Conservation (phyloP, 2,888 invertebrate genomes). For the Notocelia uddmanniana region DNA sequence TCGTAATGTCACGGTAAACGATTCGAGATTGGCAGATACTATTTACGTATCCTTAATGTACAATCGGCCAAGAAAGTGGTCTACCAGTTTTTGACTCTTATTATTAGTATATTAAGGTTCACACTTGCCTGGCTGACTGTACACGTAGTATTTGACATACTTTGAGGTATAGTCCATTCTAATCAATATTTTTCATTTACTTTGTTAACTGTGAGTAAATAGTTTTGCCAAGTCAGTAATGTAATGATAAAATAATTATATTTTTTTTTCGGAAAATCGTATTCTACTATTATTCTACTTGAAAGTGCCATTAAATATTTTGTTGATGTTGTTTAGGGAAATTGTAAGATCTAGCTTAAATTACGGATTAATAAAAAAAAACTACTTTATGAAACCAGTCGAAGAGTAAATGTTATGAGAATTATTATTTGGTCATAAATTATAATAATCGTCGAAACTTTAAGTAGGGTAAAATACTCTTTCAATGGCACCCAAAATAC, state of each 20-base stretch:
- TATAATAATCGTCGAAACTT: constrained; percentile 1
- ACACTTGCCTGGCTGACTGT: too few relatives aligned
- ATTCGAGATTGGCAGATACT: not conserved
- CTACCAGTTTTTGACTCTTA: too few relatives aligned
- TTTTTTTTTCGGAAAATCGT: constrained; percentile 3
- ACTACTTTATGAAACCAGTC: constrained; percentile 17
- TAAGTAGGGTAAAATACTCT: constrained; percentile 8
- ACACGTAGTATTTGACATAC: not conserved
- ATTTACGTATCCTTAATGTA: not conserved
- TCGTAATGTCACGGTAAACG: constrained; percentile 1
- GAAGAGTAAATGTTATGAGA: not conserved
- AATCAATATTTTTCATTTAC: not conserved
- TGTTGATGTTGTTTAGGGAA: not conserved
- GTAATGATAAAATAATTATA: constrained; percentile 16
- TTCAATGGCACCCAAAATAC: too few relatives aligned
- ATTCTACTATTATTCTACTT: not conserved
- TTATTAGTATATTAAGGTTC: too few relatives aligned
- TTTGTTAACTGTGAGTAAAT: not conserved
- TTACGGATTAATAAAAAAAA: not conserved
- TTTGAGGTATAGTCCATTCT: not conserved
- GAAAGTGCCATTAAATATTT: constrained; percentile 19
- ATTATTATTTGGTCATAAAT: constrained; percentile 18
- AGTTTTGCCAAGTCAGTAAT: not conserved
- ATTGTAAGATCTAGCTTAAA: constrained; percentile 10
- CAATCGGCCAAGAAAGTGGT: too few relatives aligned